These are phyloP conservation scores for Adelphocoris suturalis DNA, from an alignment of 2,888 invertebrate species.

Conservation along the genomic window DNA sequence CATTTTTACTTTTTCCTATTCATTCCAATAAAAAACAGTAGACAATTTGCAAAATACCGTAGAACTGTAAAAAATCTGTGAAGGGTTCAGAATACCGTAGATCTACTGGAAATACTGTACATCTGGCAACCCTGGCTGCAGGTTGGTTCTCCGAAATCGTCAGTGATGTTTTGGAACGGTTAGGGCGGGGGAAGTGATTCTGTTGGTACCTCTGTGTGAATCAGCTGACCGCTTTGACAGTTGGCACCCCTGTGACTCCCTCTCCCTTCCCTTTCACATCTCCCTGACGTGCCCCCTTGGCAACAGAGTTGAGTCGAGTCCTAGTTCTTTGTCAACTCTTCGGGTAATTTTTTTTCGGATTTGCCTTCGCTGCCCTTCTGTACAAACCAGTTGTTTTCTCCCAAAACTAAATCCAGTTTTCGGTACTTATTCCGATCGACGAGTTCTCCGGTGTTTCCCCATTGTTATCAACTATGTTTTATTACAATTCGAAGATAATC, in stretches of 20 bases:
- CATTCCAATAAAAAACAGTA: too few species aligned
- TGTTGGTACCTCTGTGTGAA: constrained; percentile 27
- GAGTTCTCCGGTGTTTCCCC: background rate
- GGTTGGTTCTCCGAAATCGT: too few species aligned
- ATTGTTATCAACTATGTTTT: constrained; percentile 43
- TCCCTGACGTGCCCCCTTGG: constrained; percentile 69
- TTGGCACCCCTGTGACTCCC: constrained; percentile 29
- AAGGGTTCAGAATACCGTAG: too few species aligned
- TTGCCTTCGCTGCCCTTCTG: background rate
- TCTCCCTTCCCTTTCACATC: constrained; percentile 38
- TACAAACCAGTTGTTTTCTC: background rate
- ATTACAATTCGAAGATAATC: constrained; percentile 50
- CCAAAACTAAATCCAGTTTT: background rate
- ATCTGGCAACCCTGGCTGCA: too few species aligned
- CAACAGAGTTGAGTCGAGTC: constrained; percentile 56
- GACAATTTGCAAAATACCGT: too few species aligned
- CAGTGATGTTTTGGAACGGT: too few species aligned
- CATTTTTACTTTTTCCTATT: too few species aligned
- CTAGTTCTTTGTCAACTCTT: constrained; percentile 56
- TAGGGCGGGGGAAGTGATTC: background rate
- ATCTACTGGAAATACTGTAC: too few species aligned
- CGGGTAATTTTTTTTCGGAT: constrained; percentile 8
- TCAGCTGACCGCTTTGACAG: constrained; percentile 48
- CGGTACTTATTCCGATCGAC: background rate
- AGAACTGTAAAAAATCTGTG: too few species aligned